A percentile compares a stretch with the other conserved stretches of the same genome.
These are phyloP conservation scores for Rapana venosa DNA, from an alignment of 2,888 invertebrate species.

Conservation along the genomic window DNA sequence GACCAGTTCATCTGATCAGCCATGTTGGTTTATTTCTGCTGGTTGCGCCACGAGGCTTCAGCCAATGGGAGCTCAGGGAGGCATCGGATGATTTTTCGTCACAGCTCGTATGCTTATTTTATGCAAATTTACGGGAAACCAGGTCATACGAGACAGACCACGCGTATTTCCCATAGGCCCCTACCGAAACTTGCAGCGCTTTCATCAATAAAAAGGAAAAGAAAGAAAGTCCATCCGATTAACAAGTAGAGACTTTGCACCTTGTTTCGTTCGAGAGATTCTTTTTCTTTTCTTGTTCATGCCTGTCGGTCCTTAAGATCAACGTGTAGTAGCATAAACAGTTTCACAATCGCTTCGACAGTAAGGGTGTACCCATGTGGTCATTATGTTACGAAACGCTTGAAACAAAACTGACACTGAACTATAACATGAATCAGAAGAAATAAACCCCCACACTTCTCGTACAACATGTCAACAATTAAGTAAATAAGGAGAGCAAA, in stretches of 20 bases:
- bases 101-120: conserved; percentile 41
- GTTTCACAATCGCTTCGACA: no score
- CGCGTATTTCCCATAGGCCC: no score
- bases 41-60: conserved; percentile 65
- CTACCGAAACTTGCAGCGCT: not conserved
- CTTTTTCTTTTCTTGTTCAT: not conserved
- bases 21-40: conserved; percentile 56
- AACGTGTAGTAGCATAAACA: no score
- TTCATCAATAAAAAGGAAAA: not conserved
- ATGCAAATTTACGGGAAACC: conserved; percentile 31
- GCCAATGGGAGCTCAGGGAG: conserved; percentile 62
- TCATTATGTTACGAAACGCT: no score
- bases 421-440: no score
- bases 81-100: conserved; percentile 72
- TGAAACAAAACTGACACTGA: no score
- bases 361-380: no score
- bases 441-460: no score
- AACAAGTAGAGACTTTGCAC: not conserved
- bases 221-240: not conserved
- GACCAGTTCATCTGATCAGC: conserved; percentile 62
- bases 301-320: not conserved
- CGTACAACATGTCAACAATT: no score
- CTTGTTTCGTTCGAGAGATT: not conserved
- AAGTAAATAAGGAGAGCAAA: no score
- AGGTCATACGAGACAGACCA: not conserved